These are phyloP conservation scores for Saturnia pavonia DNA, from an alignment of 2,888 invertebrate species.

Conservation along the genomic window DNA sequence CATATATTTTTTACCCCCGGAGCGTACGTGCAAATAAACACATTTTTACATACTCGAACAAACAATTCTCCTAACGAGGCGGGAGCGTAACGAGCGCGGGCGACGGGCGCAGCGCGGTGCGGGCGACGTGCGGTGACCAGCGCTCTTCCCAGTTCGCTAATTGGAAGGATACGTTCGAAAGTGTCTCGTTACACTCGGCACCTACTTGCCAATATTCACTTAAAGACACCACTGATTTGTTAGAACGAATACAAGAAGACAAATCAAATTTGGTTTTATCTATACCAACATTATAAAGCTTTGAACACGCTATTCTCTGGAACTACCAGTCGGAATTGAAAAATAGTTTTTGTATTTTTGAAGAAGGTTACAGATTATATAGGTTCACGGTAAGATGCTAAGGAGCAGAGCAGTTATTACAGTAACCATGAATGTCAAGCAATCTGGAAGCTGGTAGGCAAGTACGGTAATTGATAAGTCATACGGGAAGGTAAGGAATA, in stretches of 20 bases:
- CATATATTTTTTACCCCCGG: conserved; percentile 78
- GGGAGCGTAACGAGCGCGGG: conserved; percentile 73
- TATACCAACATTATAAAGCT: too few relatives aligned
- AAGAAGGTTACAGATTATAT: too few relatives aligned
- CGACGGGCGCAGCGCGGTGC: conserved; percentile 37
- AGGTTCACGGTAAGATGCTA: too few relatives aligned
- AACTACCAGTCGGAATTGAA: too few relatives aligned
- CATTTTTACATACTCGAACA: conserved; percentile 82
- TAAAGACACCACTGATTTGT: conserved; percentile 70
- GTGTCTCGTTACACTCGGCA: conserved; percentile 70
- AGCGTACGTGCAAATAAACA: conserved; percentile 82
- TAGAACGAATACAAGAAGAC: conserved; percentile 61
- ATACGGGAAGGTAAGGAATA: too few relatives aligned
- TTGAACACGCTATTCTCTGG: too few relatives aligned
- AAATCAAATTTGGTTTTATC: not conserved
- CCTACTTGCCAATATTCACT: conserved; percentile 48
- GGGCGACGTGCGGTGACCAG: conserved; percentile 24
- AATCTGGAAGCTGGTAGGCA: too few relatives aligned
- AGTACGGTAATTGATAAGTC: too few relatives aligned
- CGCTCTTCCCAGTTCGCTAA: conserved; percentile 54
- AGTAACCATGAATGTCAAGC: too few relatives aligned
- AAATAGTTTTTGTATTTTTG: too few relatives aligned
- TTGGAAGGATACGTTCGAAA: conserved; percentile 75
- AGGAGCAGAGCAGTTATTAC: too few relatives aligned
- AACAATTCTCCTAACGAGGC: conserved; percentile 81